Evolutionary conservation across 1,140 invertebrate genomes (phyloP).

Genomic region (Zelostemma sp.): DNA sequence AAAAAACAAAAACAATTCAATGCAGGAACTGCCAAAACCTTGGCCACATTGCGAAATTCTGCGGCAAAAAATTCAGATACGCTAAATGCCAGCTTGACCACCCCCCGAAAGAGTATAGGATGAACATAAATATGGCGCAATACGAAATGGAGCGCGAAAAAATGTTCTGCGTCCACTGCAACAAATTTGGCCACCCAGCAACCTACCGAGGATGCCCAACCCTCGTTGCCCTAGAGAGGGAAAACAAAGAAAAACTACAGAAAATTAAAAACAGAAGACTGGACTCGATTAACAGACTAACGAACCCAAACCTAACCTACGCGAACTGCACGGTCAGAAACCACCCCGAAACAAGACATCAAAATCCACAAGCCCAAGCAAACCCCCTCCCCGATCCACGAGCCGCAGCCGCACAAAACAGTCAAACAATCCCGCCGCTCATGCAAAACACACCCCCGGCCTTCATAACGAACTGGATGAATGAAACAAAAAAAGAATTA

Average conservation of each 20-base stretch:
- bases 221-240: conserved; percentile 5
- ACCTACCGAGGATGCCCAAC: conserved; percentile 40
- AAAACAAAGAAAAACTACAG: conserved; percentile 5
- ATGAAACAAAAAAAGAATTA: too few species aligned
- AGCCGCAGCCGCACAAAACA: too few species aligned
- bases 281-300: conserved; percentile 4
- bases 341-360: neutral
- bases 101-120: neutral
- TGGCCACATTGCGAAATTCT: too few species aligned
- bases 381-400: too few species aligned
- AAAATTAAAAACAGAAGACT: conserved; percentile 3
- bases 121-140: too few species aligned
- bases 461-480: too few species aligned
- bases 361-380: neutral
- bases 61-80: conserved; percentile 5
- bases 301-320: neutral
- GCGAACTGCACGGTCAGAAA: neutral
- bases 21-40: conserved; percentile 20
- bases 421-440: neutral
- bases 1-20: conserved; percentile 7
- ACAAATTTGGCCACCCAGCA: conserved; percentile 36
- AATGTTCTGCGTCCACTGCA: conserved; percentile 30
- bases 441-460: neutral
- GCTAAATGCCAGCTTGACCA: conserved; percentile 10
- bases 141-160: neutral